A percentile compares a stretch with the other conserved stretches of the same genome.
Evolutionary conservation across 2,113 vertebrate genomes (phyloP).

Genomic region (Muntiacus muntjak): DNA sequence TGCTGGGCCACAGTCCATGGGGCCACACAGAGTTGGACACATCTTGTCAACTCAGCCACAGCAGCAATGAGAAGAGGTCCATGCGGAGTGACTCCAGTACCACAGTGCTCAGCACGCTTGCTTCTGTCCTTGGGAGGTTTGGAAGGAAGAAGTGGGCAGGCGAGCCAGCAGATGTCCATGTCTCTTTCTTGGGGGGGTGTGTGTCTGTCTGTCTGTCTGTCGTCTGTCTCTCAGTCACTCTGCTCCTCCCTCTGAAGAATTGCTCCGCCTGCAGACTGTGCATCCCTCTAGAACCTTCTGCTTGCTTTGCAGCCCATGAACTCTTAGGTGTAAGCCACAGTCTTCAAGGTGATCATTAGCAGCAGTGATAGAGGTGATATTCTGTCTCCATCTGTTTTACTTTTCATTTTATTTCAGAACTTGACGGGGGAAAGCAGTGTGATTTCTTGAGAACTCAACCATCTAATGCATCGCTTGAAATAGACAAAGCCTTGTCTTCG

Average conservation of each 20-base stretch:
- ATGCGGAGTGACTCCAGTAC: accelerated
- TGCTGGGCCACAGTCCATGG: not conserved
- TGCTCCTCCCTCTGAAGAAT: not conserved
- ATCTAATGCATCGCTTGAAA: not conserved
- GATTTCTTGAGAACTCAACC: not conserved
- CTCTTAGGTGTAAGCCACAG: not conserved
- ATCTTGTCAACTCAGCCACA: not conserved
- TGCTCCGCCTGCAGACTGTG: accelerated
- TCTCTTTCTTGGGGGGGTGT: not conserved
- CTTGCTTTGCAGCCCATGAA: not conserved
- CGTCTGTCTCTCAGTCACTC: not conserved
- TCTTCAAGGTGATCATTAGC: not conserved
- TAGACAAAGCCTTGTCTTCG: not conserved
- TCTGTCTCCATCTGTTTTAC: not conserved
- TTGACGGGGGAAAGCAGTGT: not conserved
- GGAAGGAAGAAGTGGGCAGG: not conserved
- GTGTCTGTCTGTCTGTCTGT: not conserved
- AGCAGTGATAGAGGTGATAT: too few species aligned
- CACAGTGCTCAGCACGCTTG: too few species aligned
- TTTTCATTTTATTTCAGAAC: not conserved
- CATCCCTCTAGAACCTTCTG: not conserved
- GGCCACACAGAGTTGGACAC: not conserved
- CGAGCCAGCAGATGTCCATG: accelerated
- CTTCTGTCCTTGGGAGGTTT: not conserved
- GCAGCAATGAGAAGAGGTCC: not conserved